Evolutionary conservation across 53 echinoderm and acorn worm genomes (phyloP).

Genomic region (Antedon mediterranea): DNA sequence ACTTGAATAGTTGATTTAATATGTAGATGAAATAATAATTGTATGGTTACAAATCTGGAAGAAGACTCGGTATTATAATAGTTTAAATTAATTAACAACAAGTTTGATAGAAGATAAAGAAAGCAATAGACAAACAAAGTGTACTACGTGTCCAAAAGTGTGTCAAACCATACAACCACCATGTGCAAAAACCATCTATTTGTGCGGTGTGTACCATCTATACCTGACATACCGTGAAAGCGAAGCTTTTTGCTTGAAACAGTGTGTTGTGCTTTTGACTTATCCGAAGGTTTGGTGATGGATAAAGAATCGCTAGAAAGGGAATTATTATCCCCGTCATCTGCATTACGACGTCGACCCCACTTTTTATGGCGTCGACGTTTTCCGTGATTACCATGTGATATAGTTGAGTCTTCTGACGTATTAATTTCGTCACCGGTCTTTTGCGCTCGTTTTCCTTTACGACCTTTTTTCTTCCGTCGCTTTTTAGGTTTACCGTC

Average conservation of each 20-base stretch:
- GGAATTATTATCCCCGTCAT: neutral
- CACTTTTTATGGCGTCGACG: slow-evolving; percentile 17
- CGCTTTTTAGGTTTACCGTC: neutral
- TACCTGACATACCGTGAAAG: neutral
- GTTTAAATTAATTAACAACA: too few species aligned
- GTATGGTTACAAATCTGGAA: too few species aligned
- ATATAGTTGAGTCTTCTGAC: slow-evolving; percentile 16
- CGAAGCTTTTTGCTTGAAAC: neutral
- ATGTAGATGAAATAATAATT: too few species aligned
- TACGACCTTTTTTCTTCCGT: neutral
- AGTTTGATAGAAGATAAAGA: too few species aligned
- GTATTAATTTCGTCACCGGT: neutral
- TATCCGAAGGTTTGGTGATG: neutral
- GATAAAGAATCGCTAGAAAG: neutral
- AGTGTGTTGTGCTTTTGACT: neutral
- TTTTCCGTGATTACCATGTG: slow-evolving; percentile 12
- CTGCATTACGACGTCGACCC: neutral
- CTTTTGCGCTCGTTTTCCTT: too few species aligned
- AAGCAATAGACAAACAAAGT: neutral
- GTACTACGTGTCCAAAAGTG: neutral
- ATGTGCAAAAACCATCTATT: neutral
- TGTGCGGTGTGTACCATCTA: neutral
- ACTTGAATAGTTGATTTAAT: too few species aligned
- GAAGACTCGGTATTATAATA: too few species aligned
- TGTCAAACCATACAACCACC: neutral